Conservation (phyloP, 2,797 vertebrate genomes). For the Periparus ater region DNA sequence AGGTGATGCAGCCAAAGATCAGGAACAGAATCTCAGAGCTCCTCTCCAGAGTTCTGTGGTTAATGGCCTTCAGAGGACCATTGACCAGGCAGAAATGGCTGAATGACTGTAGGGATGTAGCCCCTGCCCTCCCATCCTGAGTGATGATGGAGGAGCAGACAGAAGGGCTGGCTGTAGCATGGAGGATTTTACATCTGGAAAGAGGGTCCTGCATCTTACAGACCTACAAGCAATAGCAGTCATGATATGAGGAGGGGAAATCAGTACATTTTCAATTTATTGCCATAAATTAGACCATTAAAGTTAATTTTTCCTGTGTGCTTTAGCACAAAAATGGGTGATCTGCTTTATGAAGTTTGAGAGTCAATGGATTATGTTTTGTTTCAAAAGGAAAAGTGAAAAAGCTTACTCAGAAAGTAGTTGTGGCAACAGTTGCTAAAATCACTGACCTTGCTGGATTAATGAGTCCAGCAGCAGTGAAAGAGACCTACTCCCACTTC, state of each 20-base stretch:
- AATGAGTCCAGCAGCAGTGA: neutral
- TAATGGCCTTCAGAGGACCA: neutral
- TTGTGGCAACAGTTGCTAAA: neutral
- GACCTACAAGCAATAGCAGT: neutral
- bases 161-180: neutral
- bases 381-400: neutral
- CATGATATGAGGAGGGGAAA: neutral
- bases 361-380: neutral
- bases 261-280: neutral
- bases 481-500: fast-evolving
- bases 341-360: neutral
- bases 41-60: neutral
- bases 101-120: neutral
- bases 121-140: neutral
- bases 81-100: neutral
- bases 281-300: fast-evolving
- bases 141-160: neutral
- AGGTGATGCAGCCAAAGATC: neutral
- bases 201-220: neutral
- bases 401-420: neutral
- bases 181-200: neutral
- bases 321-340: neutral
- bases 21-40: neutral
- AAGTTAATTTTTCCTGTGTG: neutral
- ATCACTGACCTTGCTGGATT: neutral